Conservation (phyloP, 2,113 vertebrate species). For the Smithornis capensis region DNA sequence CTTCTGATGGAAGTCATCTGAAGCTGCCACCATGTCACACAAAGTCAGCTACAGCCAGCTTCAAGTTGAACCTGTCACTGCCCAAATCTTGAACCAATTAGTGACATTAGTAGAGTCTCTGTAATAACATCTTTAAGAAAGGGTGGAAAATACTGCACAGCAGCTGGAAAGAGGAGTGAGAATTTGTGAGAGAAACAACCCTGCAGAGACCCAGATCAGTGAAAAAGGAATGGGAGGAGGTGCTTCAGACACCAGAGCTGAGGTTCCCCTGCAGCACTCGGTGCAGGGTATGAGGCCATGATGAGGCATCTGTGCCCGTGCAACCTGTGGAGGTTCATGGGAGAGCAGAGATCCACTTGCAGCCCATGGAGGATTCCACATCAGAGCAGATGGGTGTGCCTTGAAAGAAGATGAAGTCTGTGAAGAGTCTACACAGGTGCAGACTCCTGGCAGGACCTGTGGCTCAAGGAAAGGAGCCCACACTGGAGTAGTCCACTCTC, state of each 20-base stretch:
- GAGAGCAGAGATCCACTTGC: not conserved
- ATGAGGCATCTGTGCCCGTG: not conserved
- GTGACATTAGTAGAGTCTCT: not conserved
- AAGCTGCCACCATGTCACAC: not conserved
- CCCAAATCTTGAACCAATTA: not conserved
- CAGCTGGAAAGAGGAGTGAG: not conserved
- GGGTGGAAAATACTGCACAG: not conserved
- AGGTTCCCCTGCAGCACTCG: not conserved
- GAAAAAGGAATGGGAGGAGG: not conserved
- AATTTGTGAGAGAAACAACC: not conserved
- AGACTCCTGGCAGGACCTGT: not conserved
- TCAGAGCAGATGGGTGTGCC: no score
- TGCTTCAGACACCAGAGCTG: not conserved
- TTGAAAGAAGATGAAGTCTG: not conserved
- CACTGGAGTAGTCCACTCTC: not conserved
- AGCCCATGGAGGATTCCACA: accelerated
- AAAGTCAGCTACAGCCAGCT: not conserved
- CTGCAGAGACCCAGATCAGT: not conserved
- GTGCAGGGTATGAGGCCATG: not conserved
- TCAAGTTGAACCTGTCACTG: not conserved
- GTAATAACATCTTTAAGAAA: not conserved
- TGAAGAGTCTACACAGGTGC: not conserved
- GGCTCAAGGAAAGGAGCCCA: not conserved
- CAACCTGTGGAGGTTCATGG: not conserved
- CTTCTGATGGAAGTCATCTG: not conserved